phyloP scores from a whole-genome alignment of 1,140 invertebrate genomes.

The Lysiphlebus fabarum region DNA sequence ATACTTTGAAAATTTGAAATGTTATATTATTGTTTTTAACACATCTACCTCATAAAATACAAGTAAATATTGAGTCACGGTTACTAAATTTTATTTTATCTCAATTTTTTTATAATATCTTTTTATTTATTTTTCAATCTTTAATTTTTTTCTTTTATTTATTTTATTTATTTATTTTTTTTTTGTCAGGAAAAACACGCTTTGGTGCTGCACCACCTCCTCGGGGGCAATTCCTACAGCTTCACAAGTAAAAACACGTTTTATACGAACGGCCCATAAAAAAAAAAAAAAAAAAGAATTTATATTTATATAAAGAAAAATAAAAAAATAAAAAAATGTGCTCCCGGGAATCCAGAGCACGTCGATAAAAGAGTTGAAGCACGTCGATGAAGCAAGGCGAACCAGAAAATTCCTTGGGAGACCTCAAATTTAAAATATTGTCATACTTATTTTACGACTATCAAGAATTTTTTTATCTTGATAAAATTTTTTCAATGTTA shows the following conservation, averaged over 20 bases:
- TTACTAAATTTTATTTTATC: no score
- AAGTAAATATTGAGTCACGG: no score
- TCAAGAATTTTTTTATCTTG: background rate
- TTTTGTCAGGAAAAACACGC: background rate
- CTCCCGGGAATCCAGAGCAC: conserved; percentile 26
- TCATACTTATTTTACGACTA: conserved; percentile 12
- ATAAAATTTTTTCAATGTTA: no score
- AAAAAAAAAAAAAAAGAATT: background rate
- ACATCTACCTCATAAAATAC: no score
- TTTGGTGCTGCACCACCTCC: background rate
- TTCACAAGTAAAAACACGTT: conserved; percentile 15
- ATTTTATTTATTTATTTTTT: background rate
- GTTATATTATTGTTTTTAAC: no score
- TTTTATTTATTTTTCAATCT: no score
- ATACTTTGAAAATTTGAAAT: no score
- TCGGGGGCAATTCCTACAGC: background rate
- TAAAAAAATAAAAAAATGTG: conserved; percentile 3
- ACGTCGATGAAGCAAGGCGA: conserved; percentile 26
- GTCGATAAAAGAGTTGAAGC: conserved; percentile 28
- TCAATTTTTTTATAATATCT: no score
- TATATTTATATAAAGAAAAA: no score
- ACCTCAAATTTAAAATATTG: conserved; percentile 29
- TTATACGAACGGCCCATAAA: background rate
- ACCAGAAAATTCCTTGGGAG: conserved; percentile 17
- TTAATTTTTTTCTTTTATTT: no score